Conservation (phyloP, 2,888 invertebrate genomes). For the Gnatocerus cornutus region DNA sequence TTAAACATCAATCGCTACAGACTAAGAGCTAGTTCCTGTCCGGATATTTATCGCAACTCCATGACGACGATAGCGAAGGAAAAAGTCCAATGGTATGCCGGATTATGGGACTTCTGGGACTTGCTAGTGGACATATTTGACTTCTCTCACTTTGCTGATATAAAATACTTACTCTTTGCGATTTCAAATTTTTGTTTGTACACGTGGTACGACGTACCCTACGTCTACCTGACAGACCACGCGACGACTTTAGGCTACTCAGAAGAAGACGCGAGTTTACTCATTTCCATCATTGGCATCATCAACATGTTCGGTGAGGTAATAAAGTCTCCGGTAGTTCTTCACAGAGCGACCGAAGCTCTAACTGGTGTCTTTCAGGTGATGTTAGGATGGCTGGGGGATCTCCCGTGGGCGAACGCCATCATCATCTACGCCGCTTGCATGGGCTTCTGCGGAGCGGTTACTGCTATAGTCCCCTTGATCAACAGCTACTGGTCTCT, state of each 20-base stretch:
- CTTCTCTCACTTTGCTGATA: constrained; percentile 85
- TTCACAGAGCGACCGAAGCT: background rate
- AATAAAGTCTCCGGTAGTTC: constrained; percentile 57
- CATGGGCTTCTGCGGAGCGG: constrained; percentile 82
- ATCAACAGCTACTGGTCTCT: constrained; percentile 74
- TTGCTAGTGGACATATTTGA: constrained; percentile 85
- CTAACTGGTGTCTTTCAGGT: constrained; percentile 74
- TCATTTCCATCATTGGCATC: constrained; percentile 91
- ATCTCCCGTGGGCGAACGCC: constrained; percentile 84
- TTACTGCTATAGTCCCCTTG: constrained; percentile 80
- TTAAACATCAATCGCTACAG: constrained; percentile 87
- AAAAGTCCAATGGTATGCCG: constrained; percentile 83
- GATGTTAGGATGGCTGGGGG: constrained; percentile 90
- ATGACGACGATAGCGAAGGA: constrained; percentile 90
- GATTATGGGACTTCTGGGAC: constrained; percentile 85
- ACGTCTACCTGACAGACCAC: constrained; percentile 91
- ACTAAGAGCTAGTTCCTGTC: constrained; percentile 89
- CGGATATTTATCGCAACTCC: constrained; percentile 90
- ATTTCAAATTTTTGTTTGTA: constrained; percentile 92
- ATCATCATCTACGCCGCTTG: constrained; percentile 87
- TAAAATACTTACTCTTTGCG: constrained; percentile 84
- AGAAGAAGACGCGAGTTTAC: constrained; percentile 83
- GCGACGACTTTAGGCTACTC: constrained; percentile 80
- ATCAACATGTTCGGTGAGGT: constrained; percentile 93
- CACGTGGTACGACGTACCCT: constrained; percentile 95